Conservation (phyloP, 2,888 invertebrate species). For the Bugula neritina region DNA sequence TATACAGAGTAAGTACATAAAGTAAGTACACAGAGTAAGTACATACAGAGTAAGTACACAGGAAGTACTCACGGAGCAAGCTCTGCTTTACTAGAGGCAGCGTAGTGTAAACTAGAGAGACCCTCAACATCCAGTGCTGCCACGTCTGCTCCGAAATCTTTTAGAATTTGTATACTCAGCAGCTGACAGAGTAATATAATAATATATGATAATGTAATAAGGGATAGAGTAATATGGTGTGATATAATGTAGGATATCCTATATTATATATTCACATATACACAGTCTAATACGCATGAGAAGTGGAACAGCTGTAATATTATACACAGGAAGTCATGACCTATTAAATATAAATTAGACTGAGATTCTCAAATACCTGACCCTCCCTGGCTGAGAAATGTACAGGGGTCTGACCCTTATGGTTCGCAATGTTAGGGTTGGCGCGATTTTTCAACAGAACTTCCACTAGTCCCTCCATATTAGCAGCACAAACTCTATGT, state of each 20-base stretch:
- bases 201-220: too few relatives aligned
- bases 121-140: not conserved
- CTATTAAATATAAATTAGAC: too few relatives aligned
- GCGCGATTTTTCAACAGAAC: not conserved
- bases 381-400: not conserved
- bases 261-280: too few relatives aligned
- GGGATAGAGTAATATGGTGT: too few relatives aligned
- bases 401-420: not conserved
- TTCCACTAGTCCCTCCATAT: not conserved
- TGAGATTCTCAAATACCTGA: too few relatives aligned
- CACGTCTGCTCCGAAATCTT: conserved; percentile 1
- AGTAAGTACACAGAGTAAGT: too few relatives aligned
- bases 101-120: not conserved
- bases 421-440: not conserved
- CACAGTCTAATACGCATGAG: too few relatives aligned
- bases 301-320: too few relatives aligned
- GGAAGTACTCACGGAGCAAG: conserved; percentile 1
- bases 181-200: not conserved
- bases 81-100: not conserved
- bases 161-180: not conserved
- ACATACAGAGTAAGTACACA: too few relatives aligned
- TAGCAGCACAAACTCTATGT: not conserved
- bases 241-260: too few relatives aligned
- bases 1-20: too few relatives aligned
- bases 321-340: too few relatives aligned